phyloP scores from a whole-genome alignment of 2,113 vertebrate species.

The Bubalus kerabau region DNA sequence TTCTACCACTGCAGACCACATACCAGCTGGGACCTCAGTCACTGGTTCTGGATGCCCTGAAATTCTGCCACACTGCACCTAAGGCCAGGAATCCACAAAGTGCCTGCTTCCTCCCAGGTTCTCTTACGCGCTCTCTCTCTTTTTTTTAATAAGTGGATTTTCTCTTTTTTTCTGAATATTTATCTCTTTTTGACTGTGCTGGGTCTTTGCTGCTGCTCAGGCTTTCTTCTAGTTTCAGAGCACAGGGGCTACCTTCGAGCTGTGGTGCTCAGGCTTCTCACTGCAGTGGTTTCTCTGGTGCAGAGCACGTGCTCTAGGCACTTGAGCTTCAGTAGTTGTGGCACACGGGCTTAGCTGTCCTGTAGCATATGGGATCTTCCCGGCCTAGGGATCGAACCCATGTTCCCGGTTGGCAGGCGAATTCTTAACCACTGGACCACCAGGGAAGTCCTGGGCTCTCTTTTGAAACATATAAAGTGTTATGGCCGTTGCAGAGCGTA shows the following conservation, averaged over 20 bases:
- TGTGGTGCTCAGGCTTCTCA: not conserved
- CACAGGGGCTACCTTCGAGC: not conserved
- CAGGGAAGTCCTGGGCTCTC: not conserved
- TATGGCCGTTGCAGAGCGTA: not conserved
- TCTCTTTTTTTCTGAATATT: not conserved
- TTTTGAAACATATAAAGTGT: not conserved
- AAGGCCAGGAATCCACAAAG: not conserved
- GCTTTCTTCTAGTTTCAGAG: not conserved
- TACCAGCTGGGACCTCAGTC: not conserved
- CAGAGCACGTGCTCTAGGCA: not conserved
- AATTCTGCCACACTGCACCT: not conserved
- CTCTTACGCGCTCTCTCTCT: not conserved
- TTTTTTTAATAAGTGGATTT: not conserved
- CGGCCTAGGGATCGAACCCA: not conserved
- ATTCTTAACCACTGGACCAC: not conserved
- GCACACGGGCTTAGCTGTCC: not conserved
- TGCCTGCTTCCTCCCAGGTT: not conserved
- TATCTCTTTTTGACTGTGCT: not conserved
- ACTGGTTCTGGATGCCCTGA: not conserved
- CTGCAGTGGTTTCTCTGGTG: not conserved
- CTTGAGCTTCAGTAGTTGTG: not conserved
- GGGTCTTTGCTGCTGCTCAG: not conserved
- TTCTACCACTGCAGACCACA: not conserved
- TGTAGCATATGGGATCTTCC: not conserved
- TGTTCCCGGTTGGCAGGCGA: not conserved